Evolutionary conservation across 1,140 invertebrate species (phyloP), one percentile per base, ranked within the genome.

Genomic region (Ladona fulva): DNA sequence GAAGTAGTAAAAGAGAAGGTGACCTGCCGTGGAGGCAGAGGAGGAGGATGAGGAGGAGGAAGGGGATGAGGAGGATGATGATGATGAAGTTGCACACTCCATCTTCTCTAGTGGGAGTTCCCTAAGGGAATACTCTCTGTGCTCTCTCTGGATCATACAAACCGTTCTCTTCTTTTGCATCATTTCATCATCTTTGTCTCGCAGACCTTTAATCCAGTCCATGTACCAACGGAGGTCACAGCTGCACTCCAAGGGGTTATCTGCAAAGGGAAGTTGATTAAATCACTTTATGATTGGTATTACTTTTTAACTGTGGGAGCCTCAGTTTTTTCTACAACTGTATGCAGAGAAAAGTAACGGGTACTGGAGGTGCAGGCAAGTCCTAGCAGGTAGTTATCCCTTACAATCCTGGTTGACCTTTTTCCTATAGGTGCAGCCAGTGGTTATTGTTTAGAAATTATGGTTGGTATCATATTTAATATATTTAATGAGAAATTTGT

Each of bases 221-320:
- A 91, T 89, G 83, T 95, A 94, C 95, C 95, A 97, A 74, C 90
- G 89, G 74, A 97, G 86, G 80, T 95, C 92, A 83, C 95, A 97
- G 80, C 94, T 92, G 83, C 95, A 97, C 66, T 92, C 87, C 80
- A 97, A 84, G 0, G 94, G 94, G 85, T 97, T 97, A 86, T 95
- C 95, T 96, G 83, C 66, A 83, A 84, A 81, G 16, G 5, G n/a
- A n/a, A n/a, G n/a, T n/a, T n/a, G n/a, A n/a, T n/a, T n/a, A n/a
- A n/a, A n/a, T n/a, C n/a, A 29, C 14, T 74, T 24, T 22, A n/a
- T n/a, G n/a, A n/a, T n/a, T n/a, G n/a, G n/a, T n/a, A n/a, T n/a
- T n/a, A n/a, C n/a, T n/a, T n/a, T n/a, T n/a, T n/a, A n/a, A n/a
- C n/a, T n/a, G n/a, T n/a, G n/a, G n/a, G n/a, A n/a, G n/a, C n/a